Percentiles rank a stretch among this genome's conserved stretches.
Evolutionary conservation across 1,140 invertebrate genomes (phyloP).

Genomic region (Aporrectodea caliginosa): DNA sequence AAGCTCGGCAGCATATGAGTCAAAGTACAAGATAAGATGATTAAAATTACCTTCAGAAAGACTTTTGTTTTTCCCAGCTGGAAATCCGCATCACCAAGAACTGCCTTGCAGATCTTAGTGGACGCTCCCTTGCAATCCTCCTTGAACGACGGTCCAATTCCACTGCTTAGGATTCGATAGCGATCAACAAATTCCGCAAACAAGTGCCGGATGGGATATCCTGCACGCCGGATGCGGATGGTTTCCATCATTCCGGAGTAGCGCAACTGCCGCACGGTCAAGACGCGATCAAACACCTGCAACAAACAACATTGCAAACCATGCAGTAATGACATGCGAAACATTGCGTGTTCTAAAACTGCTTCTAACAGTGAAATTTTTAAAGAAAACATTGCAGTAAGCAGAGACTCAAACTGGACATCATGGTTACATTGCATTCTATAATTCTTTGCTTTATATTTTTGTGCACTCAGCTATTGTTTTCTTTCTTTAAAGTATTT

Average conservation of each 20-base stretch:
- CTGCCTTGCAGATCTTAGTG: slow-evolving; percentile 79
- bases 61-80: slow-evolving; percentile 97
- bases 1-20: too few species aligned
- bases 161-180: slow-evolving; percentile 88
- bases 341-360: too few species aligned
- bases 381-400: too few species aligned
- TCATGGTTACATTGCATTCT: too few species aligned
- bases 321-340: too few species aligned
- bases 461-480: too few species aligned
- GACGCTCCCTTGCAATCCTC: slow-evolving; percentile 75
- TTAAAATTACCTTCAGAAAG: slow-evolving; percentile 72
- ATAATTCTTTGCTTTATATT: too few species aligned
- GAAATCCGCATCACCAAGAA: slow-evolving; percentile 88
- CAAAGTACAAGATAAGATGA: neutral
- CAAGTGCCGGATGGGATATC: slow-evolving; percentile 92
- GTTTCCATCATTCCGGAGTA: slow-evolving; percentile 99
- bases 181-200: slow-evolving; percentile 95
- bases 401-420: too few species aligned
- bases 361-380: too few species aligned
- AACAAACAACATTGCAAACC: too few species aligned
- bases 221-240: slow-evolving; percentile 89
- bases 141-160: slow-evolving; percentile 87
- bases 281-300: slow-evolving; percentile 94
- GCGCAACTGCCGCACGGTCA: slow-evolving; percentile 91
- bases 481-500: too few species aligned